Percentiles rank a stretch among this genome's conserved stretches.
phyloP scores from a whole-genome alignment of 2,797 vertebrate genomes.

The Oreochromis mossambicus region DNA sequence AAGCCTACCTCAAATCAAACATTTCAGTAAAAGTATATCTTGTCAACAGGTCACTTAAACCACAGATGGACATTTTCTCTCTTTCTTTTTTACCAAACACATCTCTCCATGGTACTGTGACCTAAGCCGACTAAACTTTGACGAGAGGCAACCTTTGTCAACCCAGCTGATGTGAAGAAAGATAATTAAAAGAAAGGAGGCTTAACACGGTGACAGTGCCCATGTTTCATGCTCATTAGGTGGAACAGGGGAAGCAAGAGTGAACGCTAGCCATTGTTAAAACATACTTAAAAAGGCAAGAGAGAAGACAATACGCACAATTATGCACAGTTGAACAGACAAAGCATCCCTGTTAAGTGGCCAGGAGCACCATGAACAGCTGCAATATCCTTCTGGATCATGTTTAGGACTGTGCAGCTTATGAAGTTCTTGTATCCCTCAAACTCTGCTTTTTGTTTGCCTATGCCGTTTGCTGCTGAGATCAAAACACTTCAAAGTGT shows the following conservation, averaged over 20 bases:
- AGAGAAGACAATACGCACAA: neutral
- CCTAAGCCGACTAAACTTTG: neutral
- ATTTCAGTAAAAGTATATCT: neutral
- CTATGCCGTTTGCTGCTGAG: neutral
- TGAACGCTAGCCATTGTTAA: neutral
- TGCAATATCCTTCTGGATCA: neutral
- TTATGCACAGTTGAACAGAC: neutral
- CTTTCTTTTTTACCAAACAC: neutral
- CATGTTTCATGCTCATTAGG: slow-evolving; percentile 34
- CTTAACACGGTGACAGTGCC: slow-evolving; percentile 1
- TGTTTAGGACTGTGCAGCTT: neutral
- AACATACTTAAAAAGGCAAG: neutral
- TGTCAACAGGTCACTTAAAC: neutral
- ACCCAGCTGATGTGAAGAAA: neutral
- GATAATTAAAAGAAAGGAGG: slow-evolving; percentile 31
- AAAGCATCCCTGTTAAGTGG: neutral
- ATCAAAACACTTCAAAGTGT: slow-evolving; percentile 10
- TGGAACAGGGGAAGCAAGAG: neutral
- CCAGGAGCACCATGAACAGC: neutral
- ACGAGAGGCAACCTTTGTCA: neutral
- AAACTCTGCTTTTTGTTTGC: neutral
- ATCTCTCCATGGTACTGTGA: neutral
- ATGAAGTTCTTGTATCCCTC: neutral
- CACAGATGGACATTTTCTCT: neutral
- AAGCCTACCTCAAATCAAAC: neutral